Conservation (phyloP, 1,140 invertebrate species). For the Notospermus geniculatus region DNA sequence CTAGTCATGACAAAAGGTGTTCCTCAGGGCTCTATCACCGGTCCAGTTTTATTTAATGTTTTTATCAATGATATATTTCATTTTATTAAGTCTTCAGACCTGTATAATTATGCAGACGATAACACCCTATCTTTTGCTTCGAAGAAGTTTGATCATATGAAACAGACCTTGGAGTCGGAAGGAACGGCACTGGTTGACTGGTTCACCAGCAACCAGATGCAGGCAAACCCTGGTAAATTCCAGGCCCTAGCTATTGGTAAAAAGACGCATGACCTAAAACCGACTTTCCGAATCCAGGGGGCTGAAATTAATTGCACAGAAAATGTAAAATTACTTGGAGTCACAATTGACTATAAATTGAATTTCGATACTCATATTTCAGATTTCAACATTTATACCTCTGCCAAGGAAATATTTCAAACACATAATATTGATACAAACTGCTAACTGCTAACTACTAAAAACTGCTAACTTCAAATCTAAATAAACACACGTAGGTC, state of each 20-base stretch:
- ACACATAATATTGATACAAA: too few species aligned
- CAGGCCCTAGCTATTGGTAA: not conserved
- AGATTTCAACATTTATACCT: too few species aligned
- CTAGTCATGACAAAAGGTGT: too few species aligned
- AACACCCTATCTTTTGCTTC: not conserved
- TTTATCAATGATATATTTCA: conserved; percentile 1
- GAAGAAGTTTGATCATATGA: not conserved
- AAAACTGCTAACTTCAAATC: too few species aligned
- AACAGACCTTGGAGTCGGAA: not conserved
- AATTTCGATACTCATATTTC: too few species aligned
- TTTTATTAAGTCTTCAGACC: not conserved
- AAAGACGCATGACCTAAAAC: not conserved
- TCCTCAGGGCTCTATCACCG: not conserved
- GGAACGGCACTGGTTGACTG: not conserved
- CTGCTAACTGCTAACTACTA: too few species aligned
- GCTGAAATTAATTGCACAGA: too few species aligned
- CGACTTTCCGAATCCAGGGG: not conserved
- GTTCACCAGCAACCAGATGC: conserved; percentile 8
- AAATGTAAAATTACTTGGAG: too few species aligned
- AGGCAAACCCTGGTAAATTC: conserved; percentile 13
- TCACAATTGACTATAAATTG: too few species aligned
- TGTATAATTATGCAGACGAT: conserved; percentile 2
- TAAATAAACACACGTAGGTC: too few species aligned
- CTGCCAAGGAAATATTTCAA: too few species aligned
- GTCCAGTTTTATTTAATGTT: conserved; percentile 5